These are phyloP conservation scores for Leptinotarsa undecemlineata DNA, from an alignment of 1,140 invertebrate species.

Conservation along the genomic window DNA sequence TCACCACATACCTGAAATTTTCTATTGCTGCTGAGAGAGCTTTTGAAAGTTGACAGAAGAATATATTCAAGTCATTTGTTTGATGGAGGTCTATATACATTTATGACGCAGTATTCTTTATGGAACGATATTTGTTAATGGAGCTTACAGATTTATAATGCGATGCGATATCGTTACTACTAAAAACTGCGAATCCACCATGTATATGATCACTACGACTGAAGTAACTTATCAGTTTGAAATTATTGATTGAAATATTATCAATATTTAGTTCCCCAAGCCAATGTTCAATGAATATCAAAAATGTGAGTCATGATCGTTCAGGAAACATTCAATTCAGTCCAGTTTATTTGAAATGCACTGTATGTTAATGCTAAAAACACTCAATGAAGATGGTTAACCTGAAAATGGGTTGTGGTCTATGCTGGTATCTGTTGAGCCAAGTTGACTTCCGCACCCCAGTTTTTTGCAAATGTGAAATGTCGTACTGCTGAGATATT, in stretches of 20 bases:
- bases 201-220: neutral
- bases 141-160: neutral
- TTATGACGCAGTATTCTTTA: neutral
- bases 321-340: neutral
- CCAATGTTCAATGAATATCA: neutral
- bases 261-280: neutral
- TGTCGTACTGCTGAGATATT: neutral
- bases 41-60: neutral
- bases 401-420: neutral
- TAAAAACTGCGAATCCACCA: neutral
- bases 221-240: neutral
- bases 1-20: neutral
- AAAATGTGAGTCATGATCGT: neutral
- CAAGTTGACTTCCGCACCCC: neutral
- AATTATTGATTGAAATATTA: neutral
- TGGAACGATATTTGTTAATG: neutral
- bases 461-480: neutral
- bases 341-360: neutral
- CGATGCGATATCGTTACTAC: neutral
- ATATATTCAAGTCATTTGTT: neutral
- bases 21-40: neutral
- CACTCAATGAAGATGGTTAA: neutral
- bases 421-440: neutral
- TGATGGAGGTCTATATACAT: neutral
- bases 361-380: neutral